Evolutionary conservation across 92 coral and sea anemone species (phyloP), one percentile per base, ranked within the genome.

Genomic region (Porites cylindrica): DNA sequence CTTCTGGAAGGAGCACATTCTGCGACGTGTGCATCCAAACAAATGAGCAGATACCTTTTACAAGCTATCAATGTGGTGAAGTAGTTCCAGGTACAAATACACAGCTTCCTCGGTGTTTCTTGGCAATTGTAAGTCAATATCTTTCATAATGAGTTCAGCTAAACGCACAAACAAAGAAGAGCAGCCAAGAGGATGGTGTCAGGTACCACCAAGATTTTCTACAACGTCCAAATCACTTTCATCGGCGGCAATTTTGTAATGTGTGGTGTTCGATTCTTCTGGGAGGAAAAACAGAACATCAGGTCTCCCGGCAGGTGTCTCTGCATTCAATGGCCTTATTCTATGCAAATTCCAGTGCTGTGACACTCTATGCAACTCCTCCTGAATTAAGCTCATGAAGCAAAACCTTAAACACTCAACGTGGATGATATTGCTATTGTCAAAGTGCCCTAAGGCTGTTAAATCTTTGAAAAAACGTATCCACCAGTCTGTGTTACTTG

Each of bases 401-500:
- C 82, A 79, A 64, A 79, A 79, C 73, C 12, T 79, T 56, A 1
- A 51, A 19, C 63, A 82, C 72, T 70, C 66, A 16, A 81, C 86
- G 8, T 82, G 78, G 20, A 82, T 68, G 17, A 68, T 23, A 69
- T 81, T 60, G 86, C 82, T 78, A 78, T 17, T 78, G 82, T 60
- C 67, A 56, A 66, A 78, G 21, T 47, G 82, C 24, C 82, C 70
- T 78, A 23, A 78, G 51, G 29, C 68, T 78, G 82, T 59, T 78
- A 60, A 78, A 78, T 20, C 82, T 78, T 78, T 78, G 32, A 29
- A 29, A 29, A 29, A 29, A 29, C 32, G 32, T 29, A 74, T 73
- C 88, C 82, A 84, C 88, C 81, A 84, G 67, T 84, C 81, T 20
- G 88, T 29, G 82, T 75, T 60, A 61, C 82, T 75, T 56, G 54